Evolutionary conservation across 2,113 vertebrate species (phyloP), one percentile per base, ranked within the genome.

Genomic region (Kryptolebias marmoratus): DNA sequence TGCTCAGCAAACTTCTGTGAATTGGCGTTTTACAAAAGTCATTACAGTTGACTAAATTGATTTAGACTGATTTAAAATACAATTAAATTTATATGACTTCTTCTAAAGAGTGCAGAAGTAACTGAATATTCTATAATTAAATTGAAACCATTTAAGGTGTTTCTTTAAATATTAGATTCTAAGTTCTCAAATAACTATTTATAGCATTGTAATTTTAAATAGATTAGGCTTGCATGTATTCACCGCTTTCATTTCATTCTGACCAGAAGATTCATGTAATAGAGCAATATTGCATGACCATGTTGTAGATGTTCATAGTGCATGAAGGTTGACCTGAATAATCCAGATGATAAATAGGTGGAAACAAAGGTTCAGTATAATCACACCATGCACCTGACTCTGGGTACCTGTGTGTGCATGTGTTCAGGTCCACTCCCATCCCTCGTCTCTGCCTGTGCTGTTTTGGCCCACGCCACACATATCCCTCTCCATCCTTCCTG

Each of bases 281-380:
- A 4, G 22, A 18, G 13, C 7, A 11, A 15, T 30, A 11, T 58
- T 11, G 16, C 55, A 10, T 59, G 18, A 55, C 56, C 53, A 44
- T 30, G 58, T 56, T 44, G 63, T 45, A 27, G 52, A 47, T 70
- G 68, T 64, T 78, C 45, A 27, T 10, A 13, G 45, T 55, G 58
- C 61, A 73, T 66, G 39, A 52, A 27, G 30, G 60, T 28, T 85
- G 87, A 83, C 86, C 84, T 60, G 84, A 84, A 89, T 82, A 85
- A 73, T 84, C 45, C 53, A 14, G 39, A 80, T 87, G 86, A 92
- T 91, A 82, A 87, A 93, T 89, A 56, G 58, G 48, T 72, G 55
- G 64, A 83, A 64, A 71, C 44, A 39, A 15, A 81, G 75, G 83
- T 71, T 75, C 50, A 76, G 85, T 79, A 55, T 88, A 91, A 92